Evolutionary conservation across 2,113 vertebrate species (phyloP), one percentile per base, ranked within the genome.

Genomic region (Hippocampus zosterae): DNA sequence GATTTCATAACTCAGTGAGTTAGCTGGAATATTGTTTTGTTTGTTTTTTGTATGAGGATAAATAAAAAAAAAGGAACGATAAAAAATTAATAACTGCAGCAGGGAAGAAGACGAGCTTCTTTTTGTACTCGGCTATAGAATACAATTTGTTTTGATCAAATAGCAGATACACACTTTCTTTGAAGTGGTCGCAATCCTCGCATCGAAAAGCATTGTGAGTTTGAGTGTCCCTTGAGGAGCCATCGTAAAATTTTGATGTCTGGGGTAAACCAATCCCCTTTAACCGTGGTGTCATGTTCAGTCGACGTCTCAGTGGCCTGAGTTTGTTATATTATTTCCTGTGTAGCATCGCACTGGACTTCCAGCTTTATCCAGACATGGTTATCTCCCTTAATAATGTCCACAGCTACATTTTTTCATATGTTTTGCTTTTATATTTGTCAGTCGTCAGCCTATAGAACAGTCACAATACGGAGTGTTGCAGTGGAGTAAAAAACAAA

Each of bases 61-160:
- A 25, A 23, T 64, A 7, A 64, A 64, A 44, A 64, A 63, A 64
- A 41, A 37, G n/a, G 42, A 5, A 41, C 23, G 37, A 42, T 64
- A 7, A 42, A 44, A 64, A 23, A 23, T 44, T 12, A 64, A 64
- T 23, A 44, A 16, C 3, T 11, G n/a, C 15, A 3, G 33, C 60
- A 40, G 18, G n/a, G 33, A 40, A 57, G 55, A 62, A 62, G 33
- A 62, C 60, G 3, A 27, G 18, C 37, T 23, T 41, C 37, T 59
- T 6, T n/a, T 44, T 25, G 13, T 23, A 16, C 63, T 46, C 25
- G 29, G 42, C 44, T 23, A 27, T 8, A 41, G 44, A 50, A 66
- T 9, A 42, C 61, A 42, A 64, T 64, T 64, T 64, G 61, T 64
- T 42, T 64, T 64, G 37, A 41, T 62, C 60, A 62, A 62, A 62